Evolutionary conservation across 1,140 invertebrate genomes (phyloP).

Genomic region (Periplaneta americana): DNA sequence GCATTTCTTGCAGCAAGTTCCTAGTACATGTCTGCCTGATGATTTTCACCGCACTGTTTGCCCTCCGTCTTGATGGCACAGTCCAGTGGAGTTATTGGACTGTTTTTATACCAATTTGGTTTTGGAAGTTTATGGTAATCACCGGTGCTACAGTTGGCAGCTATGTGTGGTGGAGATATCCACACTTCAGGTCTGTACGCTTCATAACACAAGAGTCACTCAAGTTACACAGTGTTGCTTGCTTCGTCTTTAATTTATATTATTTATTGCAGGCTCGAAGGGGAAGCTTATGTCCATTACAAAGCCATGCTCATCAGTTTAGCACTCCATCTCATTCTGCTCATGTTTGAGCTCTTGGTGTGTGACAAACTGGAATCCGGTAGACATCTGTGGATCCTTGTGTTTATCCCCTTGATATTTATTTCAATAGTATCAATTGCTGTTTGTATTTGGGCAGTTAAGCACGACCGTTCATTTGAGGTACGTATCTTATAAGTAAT

Average conservation of each 20-base stretch:
- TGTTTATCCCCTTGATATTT: conserved; percentile 94
- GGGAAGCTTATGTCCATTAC: conserved; percentile 93
- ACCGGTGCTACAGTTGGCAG: conserved; percentile 83
- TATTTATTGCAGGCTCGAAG: conserved; percentile 66
- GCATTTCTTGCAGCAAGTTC: conserved; percentile 78
- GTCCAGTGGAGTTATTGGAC: conserved; percentile 92
- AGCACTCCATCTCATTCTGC: conserved; percentile 84
- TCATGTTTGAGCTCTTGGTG: conserved; percentile 94
- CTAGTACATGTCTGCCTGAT: conserved; percentile 89
- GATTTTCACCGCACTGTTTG: conserved; percentile 84
- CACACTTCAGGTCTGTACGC: conserved; percentile 71
- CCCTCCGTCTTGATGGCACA: conserved; percentile 80
- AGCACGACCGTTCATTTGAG: conserved; percentile 95
- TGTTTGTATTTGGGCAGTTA: conserved; percentile 96
- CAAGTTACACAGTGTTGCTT: not conserved
- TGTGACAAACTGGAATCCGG: conserved; percentile 90
- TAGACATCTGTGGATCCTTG: conserved; percentile 90
- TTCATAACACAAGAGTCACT: not conserved
- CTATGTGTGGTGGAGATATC: conserved; percentile 91
- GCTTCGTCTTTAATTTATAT: too few relatives aligned
- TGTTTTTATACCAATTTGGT: conserved; percentile 91
- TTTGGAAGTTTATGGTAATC: conserved; percentile 92
- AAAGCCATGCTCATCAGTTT: conserved; percentile 95
- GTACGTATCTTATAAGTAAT: conserved; percentile 41
- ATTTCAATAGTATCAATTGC: conserved; percentile 94